Percentiles rank a stretch among this genome's conserved stretches.
phyloP scores from a whole-genome alignment of 53 echinoderm and acorn worm species.

The Astropecten irregularis region DNA sequence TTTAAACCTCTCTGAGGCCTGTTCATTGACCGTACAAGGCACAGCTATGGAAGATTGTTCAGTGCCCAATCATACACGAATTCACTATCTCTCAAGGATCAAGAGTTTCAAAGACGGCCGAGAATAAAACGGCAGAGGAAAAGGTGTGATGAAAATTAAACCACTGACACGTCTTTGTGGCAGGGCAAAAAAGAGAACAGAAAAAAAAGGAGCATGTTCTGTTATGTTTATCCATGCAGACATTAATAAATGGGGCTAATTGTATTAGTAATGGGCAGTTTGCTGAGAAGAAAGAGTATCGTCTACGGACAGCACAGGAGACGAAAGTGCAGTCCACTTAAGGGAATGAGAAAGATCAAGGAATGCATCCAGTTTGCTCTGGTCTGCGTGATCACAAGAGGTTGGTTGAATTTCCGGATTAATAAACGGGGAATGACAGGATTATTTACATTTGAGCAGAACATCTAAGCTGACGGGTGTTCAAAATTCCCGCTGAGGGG shows the following conservation, averaged over 20 bases:
- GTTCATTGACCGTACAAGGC: no score
- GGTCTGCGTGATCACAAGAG: neutral
- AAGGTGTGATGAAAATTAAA: neutral
- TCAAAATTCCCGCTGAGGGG: neutral
- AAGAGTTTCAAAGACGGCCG: no score
- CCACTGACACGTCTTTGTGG: neutral
- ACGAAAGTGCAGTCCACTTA: slow-evolving; percentile 24
- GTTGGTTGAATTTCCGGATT: neutral
- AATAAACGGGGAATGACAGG: slow-evolving; percentile 19
- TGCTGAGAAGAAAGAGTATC: neutral
- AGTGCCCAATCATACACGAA: no score
- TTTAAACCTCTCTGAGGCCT: no score
- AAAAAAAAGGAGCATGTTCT: neutral
- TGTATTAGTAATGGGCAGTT: slow-evolving; percentile 32
- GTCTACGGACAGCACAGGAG: neutral
- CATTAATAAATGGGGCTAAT: slow-evolving; percentile 23
- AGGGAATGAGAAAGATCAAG: neutral
- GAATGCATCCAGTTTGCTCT: neutral
- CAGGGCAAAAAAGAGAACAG: no score
- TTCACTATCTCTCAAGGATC: no score
- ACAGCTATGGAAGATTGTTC: no score
- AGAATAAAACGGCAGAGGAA: no score
- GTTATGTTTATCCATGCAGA: slow-evolving; percentile 3
- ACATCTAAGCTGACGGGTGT: neutral
- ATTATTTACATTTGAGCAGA: slow-evolving; percentile 18